phyloP scores from a whole-genome alignment of 2,888 invertebrate genomes.

The Heliothis peltigera region DNA sequence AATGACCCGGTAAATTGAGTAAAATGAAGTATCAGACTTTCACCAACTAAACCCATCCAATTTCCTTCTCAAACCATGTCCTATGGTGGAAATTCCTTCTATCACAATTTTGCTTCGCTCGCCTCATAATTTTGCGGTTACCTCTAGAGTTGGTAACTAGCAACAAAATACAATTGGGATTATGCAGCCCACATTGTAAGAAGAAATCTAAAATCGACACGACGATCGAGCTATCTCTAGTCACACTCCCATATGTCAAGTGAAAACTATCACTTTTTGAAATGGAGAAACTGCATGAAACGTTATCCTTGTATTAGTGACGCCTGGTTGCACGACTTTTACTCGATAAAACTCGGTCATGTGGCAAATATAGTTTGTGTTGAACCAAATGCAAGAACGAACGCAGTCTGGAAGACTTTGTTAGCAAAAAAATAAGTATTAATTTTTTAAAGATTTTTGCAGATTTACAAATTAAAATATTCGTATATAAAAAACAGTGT shows the following conservation, averaged over 20 bases:
- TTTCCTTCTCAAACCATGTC: too few species aligned
- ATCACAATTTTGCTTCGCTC: too few species aligned
- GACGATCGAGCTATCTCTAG: conserved; percentile 24
- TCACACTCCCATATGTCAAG: conserved; percentile 30
- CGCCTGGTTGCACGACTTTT: conserved; percentile 47
- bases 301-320: conserved; percentile 55
- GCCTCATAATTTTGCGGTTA: too few species aligned
- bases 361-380: conserved; percentile 48
- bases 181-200: background rate
- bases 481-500: too few species aligned
- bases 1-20: too few species aligned
- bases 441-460: too few species aligned
- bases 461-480: too few species aligned
- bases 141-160: too few species aligned
- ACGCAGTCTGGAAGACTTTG: conserved; percentile 16
- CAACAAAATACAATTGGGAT: background rate
- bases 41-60: too few species aligned
- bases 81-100: too few species aligned
- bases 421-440: conserved; percentile 13
- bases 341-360: conserved; percentile 35
- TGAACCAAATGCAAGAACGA: conserved; percentile 25
- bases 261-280: conserved; percentile 30
- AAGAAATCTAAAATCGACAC: conserved; percentile 15
- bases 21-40: too few species aligned
- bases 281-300: conserved; percentile 54